These are phyloP conservation scores for Lordiphosa stackelbergi DNA, from an alignment of 1,140 invertebrate genomes.

Conservation along the genomic window DNA sequence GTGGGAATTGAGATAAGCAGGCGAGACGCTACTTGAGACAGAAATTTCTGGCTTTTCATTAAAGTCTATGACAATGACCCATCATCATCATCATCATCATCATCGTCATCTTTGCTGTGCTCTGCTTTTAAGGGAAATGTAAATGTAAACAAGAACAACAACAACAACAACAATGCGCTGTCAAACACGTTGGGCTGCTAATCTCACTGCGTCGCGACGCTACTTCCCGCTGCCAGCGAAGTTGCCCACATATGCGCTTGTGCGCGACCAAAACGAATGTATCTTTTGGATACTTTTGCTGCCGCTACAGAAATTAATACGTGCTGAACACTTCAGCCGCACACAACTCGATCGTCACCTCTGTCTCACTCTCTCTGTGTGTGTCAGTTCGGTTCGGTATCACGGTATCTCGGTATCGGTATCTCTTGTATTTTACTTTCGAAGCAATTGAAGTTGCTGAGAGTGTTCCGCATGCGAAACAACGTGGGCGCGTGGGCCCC, in stretches of 20 bases:
- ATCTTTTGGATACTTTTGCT: constrained; percentile 67
- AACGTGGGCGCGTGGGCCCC: constrained; percentile 36
- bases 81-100: constrained; percentile 11
- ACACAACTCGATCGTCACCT: constrained; percentile 56
- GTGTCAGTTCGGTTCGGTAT: constrained; percentile 2
- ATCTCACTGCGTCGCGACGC: constrained; percentile 38
- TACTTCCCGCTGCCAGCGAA: constrained; percentile 24
- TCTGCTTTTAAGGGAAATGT: constrained; percentile 30
- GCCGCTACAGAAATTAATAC: constrained; percentile 70
- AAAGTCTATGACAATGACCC: constrained; percentile 25
- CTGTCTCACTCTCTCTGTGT: constrained; percentile 1
- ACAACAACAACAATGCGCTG: constrained; percentile 33
- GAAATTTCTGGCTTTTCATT: constrained; percentile 56
- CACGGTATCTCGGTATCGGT: constrained; percentile 12
- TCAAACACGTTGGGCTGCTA: constrained; percentile 66
- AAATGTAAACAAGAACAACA: constrained; percentile 49
- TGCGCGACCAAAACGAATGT: constrained; percentile 58
- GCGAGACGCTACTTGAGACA: constrained; percentile 53
- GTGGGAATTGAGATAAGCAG: constrained; percentile 7
- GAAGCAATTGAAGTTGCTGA: constrained; percentile 31
- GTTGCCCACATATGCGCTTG: constrained; percentile 61
- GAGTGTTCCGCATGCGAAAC: constrained; percentile 8
- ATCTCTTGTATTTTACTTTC: constrained; percentile 26
- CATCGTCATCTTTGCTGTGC: constrained; percentile 1
- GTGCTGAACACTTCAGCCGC: constrained; percentile 67